Evolutionary conservation across 2,113 vertebrate species (phyloP), one percentile per base, ranked within the genome.

Genomic region (Cephalopterus ornatus): DNA sequence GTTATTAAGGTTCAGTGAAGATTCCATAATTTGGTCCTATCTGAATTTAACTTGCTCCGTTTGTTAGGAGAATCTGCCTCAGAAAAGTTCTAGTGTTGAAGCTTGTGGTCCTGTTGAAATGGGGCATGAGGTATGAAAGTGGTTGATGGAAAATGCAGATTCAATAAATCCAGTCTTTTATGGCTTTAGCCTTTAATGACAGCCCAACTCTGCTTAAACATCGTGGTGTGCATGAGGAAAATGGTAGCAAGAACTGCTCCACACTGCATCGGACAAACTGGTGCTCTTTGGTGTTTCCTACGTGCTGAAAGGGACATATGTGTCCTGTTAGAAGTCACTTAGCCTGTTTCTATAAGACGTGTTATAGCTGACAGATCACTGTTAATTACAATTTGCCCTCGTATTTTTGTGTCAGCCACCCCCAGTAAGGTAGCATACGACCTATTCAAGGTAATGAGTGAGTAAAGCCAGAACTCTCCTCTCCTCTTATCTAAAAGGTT

Each of bases 381-480:
- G 88, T 89, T 95, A 96, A 94, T 68, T 92, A 66, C 71, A 95
- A 35, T 76, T 74, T 92, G 77, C 88, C 79, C 35, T 39, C 0
- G 0, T 35, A n/a, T 19, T 70, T 82, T 65, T 92, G 26, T 73
- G 62, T 59, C 91, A 28, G 67, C 83, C 59, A 52, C 62, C 39
- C 87, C 71, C 78, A 65, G 39, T 55, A 56, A 92, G 72, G 83
- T 50, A 87, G 76, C 6, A 0, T 47, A 18, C 1, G 13, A 83
- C 63, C 63, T 84, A 1, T 76, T 85, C 15, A 67, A 88, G 95
- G 80, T 71, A 85, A 81, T 13, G 35, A 87, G 70, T 3, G 28
- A 94, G 73, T 84, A 86, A 93, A 93, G 41, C 30, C 85, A 84
- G 87, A 89, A 75, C 65, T 89, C 91, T 65, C 77, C 1, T 1